Base-by-base conservation (phyloP, 2,888 invertebrate genomes). In the Shargacucullia verbasci region DNA sequence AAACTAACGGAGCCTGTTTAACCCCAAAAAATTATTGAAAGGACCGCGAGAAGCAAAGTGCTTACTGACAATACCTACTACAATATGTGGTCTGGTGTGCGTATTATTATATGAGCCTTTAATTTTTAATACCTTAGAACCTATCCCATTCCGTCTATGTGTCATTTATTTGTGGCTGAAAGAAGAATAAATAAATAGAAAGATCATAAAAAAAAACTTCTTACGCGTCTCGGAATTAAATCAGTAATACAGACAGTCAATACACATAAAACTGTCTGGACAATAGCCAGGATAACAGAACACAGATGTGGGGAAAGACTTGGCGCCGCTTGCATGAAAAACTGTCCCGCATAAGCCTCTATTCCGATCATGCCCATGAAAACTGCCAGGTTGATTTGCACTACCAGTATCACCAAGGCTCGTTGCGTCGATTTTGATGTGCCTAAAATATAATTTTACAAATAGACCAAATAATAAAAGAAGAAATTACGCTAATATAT, bases 251-350 rank as follows among this genome's bases (percentile, higher is more conserved):
- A 12, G 0, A 90, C 83, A 0, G 91, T 84, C 3, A 90, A 34
- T 40, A 79, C 84, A 14, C 94, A 88, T 0, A 90, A 87, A 0
- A 88, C 38, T 0, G 93, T 77, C 70, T 95, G 92, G 1, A 95
- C 93, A 0, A 84, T 67, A 0, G 95, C 95, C 14, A 96, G 86
- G 6, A 94, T 79, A 1, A 95, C 94, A 2, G 95, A 90, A 25
- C 95, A 94, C 2, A 82, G 56, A 41, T 94, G 82, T 0, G 94
- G 88, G 0, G 92, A 88, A 5, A 94, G 49, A 0, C 82, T 80
- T 13, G 92, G 93, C 0, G 89, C 94, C 0, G 95, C 90, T 39
- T 82, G 82, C 13, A 80, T 48, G 68, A 95, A 94, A 65, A 95
- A 91, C 50, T 79, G 81, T 3, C 87, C 86, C 0, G 94, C 90